Base-by-base conservation (phyloP, 2,888 invertebrate genomes). In the Lasioglossum zephyrum region DNA sequence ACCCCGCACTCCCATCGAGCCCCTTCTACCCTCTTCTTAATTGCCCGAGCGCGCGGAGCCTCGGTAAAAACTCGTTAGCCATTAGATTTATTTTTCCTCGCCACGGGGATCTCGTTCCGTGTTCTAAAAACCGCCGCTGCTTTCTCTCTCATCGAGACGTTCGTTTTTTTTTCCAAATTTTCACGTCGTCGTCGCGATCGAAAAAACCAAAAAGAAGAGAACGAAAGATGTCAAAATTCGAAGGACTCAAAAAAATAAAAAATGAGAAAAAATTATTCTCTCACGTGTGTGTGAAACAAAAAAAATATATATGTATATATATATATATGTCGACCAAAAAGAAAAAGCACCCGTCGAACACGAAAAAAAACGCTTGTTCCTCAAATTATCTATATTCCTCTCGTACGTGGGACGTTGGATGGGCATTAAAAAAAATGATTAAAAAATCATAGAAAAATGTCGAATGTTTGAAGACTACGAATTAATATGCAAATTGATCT, bases 1-100 rank as follows among this genome's bases (percentile, higher is more conserved):
- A 87, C 88, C 88, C 86, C 84, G 79, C 78, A 18, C 18, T 22
- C 22, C 39, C 69, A 39, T 69, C 69, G 22, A 69, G 82, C 73
- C 53, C 86, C 89, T 88, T 85, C 87, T 72, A n/a, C 87, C 87
- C 87, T 88, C 89, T 91, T 93, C 93, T 94, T 94, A 94, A 94
- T 94, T 93, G 92, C 91, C 92, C 89, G 73, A 86, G 87, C 89
- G 88, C 89, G 88, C 85, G 86, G 87, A 70, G 70, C 70, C 92
- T 88, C 89, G 90, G 92, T 94, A 94, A 95, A 95, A 95, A 94
- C 94, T 94, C 94, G 93, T 94, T 94, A 94, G 91, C 91, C 93
- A 91, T 89, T 91, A 92, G 93, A 94, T 94, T 94, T 94, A 93
- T 94, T 93, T 93, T 91, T 90, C 86, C 86, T 89, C 88, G 90